Evolutionary conservation across 30 jellyfish, hydroid and myxozoan species (phyloP).

Genomic region (Aurelia sp.): DNA sequence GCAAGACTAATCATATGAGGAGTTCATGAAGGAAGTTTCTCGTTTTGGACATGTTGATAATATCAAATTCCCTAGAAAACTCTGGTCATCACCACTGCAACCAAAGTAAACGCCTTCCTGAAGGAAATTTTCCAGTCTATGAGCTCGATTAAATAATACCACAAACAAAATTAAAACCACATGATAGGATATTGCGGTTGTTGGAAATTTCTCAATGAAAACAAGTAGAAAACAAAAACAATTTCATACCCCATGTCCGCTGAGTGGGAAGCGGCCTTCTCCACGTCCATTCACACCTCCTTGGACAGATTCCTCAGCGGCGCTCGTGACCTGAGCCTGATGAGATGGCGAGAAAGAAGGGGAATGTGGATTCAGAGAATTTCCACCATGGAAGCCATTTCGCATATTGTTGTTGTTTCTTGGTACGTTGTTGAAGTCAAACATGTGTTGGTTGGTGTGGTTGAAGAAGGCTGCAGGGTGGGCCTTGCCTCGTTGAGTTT

Average conservation of each 20-base stretch:
- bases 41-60: too few relatives aligned
- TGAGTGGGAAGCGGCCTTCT: conserved; percentile 52
- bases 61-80: too few relatives aligned
- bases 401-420: conserved; percentile 18
- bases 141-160: too few relatives aligned
- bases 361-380: conserved; percentile 65
- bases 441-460: conserved; percentile 22
- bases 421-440: conserved; percentile 19
- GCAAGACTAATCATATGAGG: too few relatives aligned
- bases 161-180: too few relatives aligned
- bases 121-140: too few relatives aligned
- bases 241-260: conserved; percentile 43
- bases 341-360: conserved; percentile 70
- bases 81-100: too few relatives aligned
- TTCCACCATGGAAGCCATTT: conserved; percentile 69
- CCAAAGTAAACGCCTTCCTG: too few relatives aligned
- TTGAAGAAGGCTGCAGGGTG: conserved; percentile 23
- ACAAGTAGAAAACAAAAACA: not conserved
- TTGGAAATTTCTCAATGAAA: conserved; percentile 11
- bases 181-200: conserved; percentile 7
- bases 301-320: conserved; percentile 51
- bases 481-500: conserved; percentile 44
- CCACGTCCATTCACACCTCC: conserved; percentile 61
- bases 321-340: conserved; percentile 73
- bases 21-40: too few relatives aligned